Conservation (phyloP, 2,888 invertebrate genomes). For the Heterodera filipjevi region DNA sequence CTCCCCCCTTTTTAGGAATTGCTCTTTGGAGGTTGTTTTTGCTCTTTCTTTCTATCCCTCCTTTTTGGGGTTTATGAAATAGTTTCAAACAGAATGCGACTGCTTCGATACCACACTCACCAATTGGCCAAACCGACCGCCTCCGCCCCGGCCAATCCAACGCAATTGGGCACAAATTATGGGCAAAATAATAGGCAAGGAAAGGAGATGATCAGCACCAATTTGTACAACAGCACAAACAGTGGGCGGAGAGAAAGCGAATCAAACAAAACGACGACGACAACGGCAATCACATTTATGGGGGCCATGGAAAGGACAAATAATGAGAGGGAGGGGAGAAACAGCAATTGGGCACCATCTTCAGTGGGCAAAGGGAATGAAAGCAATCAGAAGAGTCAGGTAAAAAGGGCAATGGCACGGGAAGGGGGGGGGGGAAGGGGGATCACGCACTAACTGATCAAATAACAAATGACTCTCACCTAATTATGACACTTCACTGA, state of each 20-base stretch:
- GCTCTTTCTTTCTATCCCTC: too few relatives aligned
- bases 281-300: neutral
- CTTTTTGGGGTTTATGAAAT: too few relatives aligned
- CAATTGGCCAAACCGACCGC: neutral
- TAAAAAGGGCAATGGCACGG: too few relatives aligned
- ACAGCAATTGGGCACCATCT: neutral
- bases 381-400: conserved; percentile 13
- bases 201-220: neutral
- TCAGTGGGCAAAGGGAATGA: neutral
- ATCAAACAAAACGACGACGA: neutral
- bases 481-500: too few relatives aligned
- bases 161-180: too few relatives aligned
- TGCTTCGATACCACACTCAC: conserved; percentile 47
- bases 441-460: too few relatives aligned
- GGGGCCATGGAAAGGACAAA: neutral
- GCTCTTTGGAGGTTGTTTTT: conserved; percentile 49
- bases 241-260: neutral
- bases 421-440: too few relatives aligned
- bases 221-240: neutral
- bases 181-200: neutral
- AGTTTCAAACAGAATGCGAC: conserved; percentile 47
- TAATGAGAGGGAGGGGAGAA: neutral
- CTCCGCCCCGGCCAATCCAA: neutral
- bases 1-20: conserved; percentile 10
- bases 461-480: too few relatives aligned